Conservation (phyloP, 2,888 invertebrate genomes). For the Limenitis camilla region DNA sequence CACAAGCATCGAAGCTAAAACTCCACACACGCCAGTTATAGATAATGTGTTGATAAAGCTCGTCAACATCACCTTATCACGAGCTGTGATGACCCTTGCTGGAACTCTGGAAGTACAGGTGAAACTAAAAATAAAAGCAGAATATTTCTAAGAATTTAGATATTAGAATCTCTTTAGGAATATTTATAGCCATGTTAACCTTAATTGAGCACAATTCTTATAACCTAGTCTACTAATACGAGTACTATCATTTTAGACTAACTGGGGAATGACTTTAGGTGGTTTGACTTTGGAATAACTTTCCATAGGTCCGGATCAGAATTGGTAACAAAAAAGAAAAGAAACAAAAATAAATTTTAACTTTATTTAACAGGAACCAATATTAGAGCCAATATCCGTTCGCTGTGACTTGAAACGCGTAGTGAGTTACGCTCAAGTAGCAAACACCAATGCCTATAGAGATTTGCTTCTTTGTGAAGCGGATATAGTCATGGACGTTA, state of each 20-base stretch:
- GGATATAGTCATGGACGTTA: conserved; percentile 78
- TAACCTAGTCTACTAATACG: too few relatives aligned
- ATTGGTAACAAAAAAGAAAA: too few relatives aligned
- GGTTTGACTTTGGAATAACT: too few relatives aligned
- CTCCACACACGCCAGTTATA: conserved; percentile 68
- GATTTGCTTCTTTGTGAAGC: conserved; percentile 75
- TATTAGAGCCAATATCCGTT: conserved; percentile 82
- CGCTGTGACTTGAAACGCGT: conserved; percentile 81
- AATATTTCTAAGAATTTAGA: neutral
- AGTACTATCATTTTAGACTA: too few relatives aligned
- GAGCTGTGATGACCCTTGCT: conserved; percentile 82
- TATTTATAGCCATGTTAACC: neutral
- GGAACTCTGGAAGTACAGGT: conserved; percentile 84
- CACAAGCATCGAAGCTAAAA: conserved; percentile 40
- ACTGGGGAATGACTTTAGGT: too few relatives aligned
- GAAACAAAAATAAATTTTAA: neutral
- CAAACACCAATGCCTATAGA: conserved; percentile 33
- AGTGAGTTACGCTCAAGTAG: conserved; percentile 46
- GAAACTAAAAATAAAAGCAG: conserved; percentile 5
- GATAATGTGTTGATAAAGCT: conserved; percentile 83
- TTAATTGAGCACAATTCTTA: too few relatives aligned
- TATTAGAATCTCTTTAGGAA: neutral
- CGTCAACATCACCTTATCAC: conserved; percentile 78
- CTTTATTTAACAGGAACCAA: conserved; percentile 72
- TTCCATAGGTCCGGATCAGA: too few relatives aligned